Base-by-base conservation (phyloP, 2,888 invertebrate genomes). In the Limnephilus lunatus region DNA sequence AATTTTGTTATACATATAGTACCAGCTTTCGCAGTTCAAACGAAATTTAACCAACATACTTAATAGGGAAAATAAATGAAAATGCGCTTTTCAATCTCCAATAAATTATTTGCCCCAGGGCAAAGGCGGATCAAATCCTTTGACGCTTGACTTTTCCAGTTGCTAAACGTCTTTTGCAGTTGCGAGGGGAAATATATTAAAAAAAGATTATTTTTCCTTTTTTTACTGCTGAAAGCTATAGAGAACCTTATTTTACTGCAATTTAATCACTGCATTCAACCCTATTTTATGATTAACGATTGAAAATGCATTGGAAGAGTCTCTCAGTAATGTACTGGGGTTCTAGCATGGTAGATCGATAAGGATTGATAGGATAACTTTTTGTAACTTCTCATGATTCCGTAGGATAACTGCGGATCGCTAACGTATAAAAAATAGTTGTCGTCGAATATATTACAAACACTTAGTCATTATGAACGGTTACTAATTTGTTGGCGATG, bases 11-110 rank as follows among this genome's bases (percentile, higher is more conserved):
- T 4, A 19, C 53, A 3, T 15, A 15, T 53, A 19, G 53, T 53
- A 15, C 15, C 53, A 3, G 53, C 53, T 19, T 53, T 3, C 19
- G 19, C 15, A 19, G 68, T 68, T 68, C 68, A 68, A 68, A 68
- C n/a, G n/a, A n/a, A 68, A 68, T n/a, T 68, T 86, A 44, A 86
- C 48, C 86, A 86, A 48, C n/a, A 14, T 44, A n/a, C n/a, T n/a
- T n/a, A n/a, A n/a, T n/a, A n/a, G 25, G 9, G 9, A 68, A n/a
- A 25, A n/a, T 68, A 68, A 68, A 68, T 68, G n/a, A 68, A 68
- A 68, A n/a, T 68, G 68, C 68, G 68, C 68, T 68, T 86, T 86
- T 86, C 86, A 86, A 86, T 39, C 44, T 25, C 4, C 30, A 86
- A 86, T 44, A 86, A 86, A 30, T 39, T n/a, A 44, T 86, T 86